Conservation (phyloP, 2,888 invertebrate genomes). For the Rhagium mordax region DNA sequence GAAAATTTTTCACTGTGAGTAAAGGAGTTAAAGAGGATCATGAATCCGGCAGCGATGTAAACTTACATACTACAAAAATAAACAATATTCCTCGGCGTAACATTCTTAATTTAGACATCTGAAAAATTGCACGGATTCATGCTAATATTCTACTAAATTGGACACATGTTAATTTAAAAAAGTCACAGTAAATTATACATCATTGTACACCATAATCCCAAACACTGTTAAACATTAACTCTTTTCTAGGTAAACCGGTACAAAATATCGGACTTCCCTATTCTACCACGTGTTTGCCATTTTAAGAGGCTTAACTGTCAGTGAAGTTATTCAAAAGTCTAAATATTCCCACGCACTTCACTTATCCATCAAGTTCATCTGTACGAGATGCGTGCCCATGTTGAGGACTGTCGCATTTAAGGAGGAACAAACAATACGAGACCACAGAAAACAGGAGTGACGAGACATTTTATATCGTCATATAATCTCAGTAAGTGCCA, state of each 20-base stretch:
- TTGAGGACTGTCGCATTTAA: constrained; percentile 21
- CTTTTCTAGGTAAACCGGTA: constrained; percentile 27
- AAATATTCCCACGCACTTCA: constrained; percentile 60
- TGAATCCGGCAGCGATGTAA: not conserved
- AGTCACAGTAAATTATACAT: not conserved
- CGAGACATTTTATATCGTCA: constrained; percentile 11
- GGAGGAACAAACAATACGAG: constrained; percentile 8
- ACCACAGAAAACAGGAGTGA: too few relatives aligned
- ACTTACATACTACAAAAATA: not conserved
- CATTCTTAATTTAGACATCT: not conserved
- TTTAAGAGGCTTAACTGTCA: constrained; percentile 55
- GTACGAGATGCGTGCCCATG: constrained; percentile 26
- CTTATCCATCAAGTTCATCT: constrained; percentile 37
- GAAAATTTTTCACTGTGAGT: too few relatives aligned
- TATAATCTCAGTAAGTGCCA: constrained; percentile 28
- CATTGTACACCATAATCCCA: not conserved
- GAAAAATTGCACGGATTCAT: not conserved
- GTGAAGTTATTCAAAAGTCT: constrained; percentile 54
- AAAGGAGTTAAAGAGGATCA: not conserved
- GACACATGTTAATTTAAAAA: not conserved
- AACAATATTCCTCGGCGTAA: not conserved
- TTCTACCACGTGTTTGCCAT: constrained; percentile 54
- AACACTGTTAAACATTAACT: not conserved
- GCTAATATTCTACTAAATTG: not conserved
- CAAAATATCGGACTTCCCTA: constrained; percentile 47